phyloP scores from a whole-genome alignment of 2,113 vertebrate genomes.

The Vulpes lagopus region DNA sequence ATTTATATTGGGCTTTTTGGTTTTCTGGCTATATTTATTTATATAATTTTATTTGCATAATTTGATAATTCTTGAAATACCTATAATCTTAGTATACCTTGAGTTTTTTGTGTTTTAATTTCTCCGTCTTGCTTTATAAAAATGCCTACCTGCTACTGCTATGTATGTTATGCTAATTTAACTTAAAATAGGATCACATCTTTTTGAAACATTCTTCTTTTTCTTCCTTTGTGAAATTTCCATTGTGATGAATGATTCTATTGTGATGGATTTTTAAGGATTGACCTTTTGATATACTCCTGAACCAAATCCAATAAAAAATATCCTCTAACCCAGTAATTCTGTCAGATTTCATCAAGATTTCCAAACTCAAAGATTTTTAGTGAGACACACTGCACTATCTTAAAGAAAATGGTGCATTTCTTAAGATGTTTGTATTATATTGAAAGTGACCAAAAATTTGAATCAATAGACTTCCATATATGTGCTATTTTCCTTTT shows the following conservation, averaged over 20 bases:
- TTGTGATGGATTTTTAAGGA: slow-evolving; percentile 55
- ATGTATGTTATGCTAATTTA: background rate
- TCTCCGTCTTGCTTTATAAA: slow-evolving; percentile 38
- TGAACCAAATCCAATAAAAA: slow-evolving; percentile 57
- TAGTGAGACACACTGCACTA: background rate
- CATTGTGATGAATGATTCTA: slow-evolving; percentile 24
- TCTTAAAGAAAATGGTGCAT: slow-evolving; percentile 2
- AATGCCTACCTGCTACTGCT: background rate
- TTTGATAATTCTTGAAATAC: slow-evolving; percentile 6
- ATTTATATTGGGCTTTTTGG: background rate
- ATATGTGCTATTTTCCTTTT: background rate
- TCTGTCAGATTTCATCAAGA: background rate
- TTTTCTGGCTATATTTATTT: background rate
- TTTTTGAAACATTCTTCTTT: slow-evolving; percentile 55
- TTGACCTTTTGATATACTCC: slow-evolving; percentile 4
- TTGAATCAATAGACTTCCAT: background rate
- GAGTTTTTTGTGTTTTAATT: slow-evolving; percentile 29
- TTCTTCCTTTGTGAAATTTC: slow-evolving; percentile 9
- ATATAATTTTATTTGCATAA: slow-evolving; percentile 45
- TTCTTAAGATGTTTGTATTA: slow-evolving; percentile 12
- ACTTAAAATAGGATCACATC: background rate
- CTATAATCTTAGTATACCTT: background rate
- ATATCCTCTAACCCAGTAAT: background rate
- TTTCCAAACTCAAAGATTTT: background rate
- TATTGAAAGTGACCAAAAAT: background rate